Conservation (phyloP, 2,888 invertebrate genomes). For the Cryptocephalus moraei region DNA sequence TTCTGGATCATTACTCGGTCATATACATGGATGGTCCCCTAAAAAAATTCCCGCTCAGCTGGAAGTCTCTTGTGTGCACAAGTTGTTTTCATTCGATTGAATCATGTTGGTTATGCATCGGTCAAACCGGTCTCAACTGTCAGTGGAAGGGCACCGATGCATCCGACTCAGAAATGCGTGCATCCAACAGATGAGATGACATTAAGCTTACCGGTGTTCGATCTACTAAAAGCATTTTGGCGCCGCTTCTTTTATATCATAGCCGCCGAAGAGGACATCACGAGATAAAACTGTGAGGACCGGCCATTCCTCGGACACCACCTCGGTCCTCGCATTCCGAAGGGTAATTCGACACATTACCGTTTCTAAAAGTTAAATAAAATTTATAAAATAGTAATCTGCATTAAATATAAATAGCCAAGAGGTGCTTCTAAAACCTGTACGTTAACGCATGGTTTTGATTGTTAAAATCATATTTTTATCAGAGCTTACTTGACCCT, state of each 20-base stretch:
- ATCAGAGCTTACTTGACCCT: too few relatives aligned
- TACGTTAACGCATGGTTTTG: too few relatives aligned
- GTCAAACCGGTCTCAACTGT: slow-evolving; percentile 18
- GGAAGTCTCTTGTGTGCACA: slow-evolving; percentile 10
- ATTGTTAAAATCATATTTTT: too few relatives aligned
- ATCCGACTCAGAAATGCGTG: slow-evolving; percentile 5
- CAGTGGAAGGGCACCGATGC: slow-evolving; percentile 3
- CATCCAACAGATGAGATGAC: slow-evolving; percentile 7
- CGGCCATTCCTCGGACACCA: too few relatives aligned
- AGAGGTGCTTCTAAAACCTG: too few relatives aligned
- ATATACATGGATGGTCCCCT: slow-evolving; percentile 12
- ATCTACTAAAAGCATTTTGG: background rate
- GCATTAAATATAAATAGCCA: too few relatives aligned
- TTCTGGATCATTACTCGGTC: slow-evolving; percentile 12
- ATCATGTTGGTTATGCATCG: slow-evolving; percentile 12
- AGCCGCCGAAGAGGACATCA: too few relatives aligned
- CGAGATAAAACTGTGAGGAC: too few relatives aligned
- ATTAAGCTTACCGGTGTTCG: slow-evolving; percentile 1
- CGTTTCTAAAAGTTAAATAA: too few relatives aligned
- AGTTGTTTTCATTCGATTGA: slow-evolving; percentile 14
- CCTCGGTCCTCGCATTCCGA: too few relatives aligned
- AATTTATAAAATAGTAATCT: too few relatives aligned
- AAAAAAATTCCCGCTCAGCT: slow-evolving; percentile 9
- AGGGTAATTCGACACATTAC: too few relatives aligned
- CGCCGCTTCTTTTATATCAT: background rate